phyloP scores from a whole-genome alignment of 2,888 invertebrate genomes.

The Bursaphelenchus okinawaensis region DNA sequence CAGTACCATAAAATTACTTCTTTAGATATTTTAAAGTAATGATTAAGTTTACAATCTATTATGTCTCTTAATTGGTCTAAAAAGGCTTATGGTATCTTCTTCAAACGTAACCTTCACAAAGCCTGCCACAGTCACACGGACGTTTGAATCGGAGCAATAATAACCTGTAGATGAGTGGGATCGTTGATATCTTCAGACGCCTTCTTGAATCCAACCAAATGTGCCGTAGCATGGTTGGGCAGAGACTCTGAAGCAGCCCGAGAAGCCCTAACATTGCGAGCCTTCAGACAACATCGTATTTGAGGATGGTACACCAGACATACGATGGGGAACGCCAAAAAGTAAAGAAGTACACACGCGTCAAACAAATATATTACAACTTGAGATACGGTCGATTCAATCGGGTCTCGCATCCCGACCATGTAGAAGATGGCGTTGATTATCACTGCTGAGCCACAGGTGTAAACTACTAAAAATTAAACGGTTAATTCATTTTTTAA shows the following conservation, averaged over 20 bases:
- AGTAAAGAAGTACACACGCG: constrained; percentile 43
- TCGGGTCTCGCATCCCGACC: constrained; percentile 44
- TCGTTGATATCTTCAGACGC: neutral
- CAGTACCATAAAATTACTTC: too few species aligned
- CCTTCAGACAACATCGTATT: constrained; percentile 33
- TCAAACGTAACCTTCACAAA: too few species aligned
- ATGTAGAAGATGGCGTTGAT: constrained; percentile 46
- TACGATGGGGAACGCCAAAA: constrained; percentile 46
- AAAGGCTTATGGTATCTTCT: too few species aligned
- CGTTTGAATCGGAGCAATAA: constrained; percentile 1
- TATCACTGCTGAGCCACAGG: constrained; percentile 27
- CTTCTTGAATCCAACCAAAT: constrained; percentile 2
- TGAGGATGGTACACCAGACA: constrained; percentile 51
- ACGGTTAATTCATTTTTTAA: neutral
- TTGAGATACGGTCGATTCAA: constrained; percentile 38
- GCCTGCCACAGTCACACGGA: neutral
- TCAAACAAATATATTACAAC: constrained; percentile 47
- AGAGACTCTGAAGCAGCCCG: neutral
- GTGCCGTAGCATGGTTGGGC: neutral
- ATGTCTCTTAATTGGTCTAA: too few species aligned
- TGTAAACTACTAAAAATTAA: constrained; percentile 27
- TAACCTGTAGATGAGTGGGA: constrained; percentile 4
- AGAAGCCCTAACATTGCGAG: neutral
- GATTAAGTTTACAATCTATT: too few species aligned
- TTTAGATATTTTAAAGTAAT: too few species aligned